Evolutionary conservation across 2,888 invertebrate genomes (phyloP).

Genomic region (Anoplius nigerrimus): DNA sequence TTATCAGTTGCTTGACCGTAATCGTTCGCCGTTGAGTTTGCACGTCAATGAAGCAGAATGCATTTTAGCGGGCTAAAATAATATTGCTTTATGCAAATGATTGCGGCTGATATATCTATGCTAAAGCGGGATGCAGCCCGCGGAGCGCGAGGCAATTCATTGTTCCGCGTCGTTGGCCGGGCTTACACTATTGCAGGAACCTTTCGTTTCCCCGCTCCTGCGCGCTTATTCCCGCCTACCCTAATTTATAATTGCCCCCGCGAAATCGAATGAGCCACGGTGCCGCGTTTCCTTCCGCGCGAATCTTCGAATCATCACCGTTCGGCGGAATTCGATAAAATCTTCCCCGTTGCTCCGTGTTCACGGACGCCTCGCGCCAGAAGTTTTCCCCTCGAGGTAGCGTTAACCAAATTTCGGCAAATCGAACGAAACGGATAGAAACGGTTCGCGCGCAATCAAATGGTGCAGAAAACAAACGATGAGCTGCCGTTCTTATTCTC

Average conservation of each 20-base stretch:
- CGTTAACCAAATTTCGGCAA: too few species aligned
- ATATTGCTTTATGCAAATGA: conserved; percentile 56
- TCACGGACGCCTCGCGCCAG: too few species aligned
- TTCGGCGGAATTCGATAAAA: too few species aligned
- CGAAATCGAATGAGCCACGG: conserved; percentile 2
- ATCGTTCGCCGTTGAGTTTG: conserved; percentile 18
- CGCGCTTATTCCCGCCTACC: conserved; percentile 9
- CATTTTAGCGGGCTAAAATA: conserved; percentile 49
- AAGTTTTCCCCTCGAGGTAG: too few species aligned
- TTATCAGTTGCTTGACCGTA: conserved; percentile 27
- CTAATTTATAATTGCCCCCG: conserved; percentile 19
- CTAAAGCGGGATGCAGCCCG: conserved; percentile 23
- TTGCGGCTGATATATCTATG: conserved; percentile 24
- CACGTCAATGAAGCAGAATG: conserved; percentile 44
- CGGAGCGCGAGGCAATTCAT: conserved; percentile 36
- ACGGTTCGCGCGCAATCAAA: too few species aligned
- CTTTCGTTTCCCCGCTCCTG: conserved; percentile 27
- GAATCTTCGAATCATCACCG: too few species aligned
- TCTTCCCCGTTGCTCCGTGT: too few species aligned
- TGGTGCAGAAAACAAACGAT: too few species aligned
- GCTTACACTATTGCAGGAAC: conserved; percentile 3
- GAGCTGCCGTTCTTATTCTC: too few species aligned
- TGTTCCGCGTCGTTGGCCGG: conserved; percentile 7
- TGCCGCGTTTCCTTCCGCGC: not conserved
- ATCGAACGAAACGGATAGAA: too few species aligned